phyloP scores from a whole-genome alignment of 2,888 invertebrate genomes.

The Celastrina argiolus region DNA sequence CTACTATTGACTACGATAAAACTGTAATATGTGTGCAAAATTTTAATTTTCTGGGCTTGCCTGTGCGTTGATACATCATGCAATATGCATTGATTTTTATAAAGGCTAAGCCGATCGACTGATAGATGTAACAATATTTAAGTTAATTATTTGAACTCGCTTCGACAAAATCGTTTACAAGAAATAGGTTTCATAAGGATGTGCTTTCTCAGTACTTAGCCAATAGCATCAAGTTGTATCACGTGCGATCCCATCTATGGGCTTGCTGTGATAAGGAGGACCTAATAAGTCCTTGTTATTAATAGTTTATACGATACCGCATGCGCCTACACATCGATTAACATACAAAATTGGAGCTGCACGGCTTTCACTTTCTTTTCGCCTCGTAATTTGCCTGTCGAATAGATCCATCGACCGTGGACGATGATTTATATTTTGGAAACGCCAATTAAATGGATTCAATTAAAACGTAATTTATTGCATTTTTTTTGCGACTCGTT shows the following conservation, averaged over 20 bases:
- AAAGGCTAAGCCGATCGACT: too few species aligned
- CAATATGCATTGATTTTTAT: too few species aligned
- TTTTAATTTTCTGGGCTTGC: too few species aligned
- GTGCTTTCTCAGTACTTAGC: neutral
- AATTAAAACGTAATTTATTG: constrained; percentile 7
- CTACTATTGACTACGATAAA: too few species aligned
- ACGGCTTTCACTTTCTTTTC: constrained; percentile 60
- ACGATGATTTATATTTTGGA: constrained; percentile 3
- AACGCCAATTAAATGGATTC: neutral
- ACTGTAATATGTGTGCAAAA: too few species aligned
- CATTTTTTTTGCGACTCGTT: neutral
- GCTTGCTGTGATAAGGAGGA: constrained; percentile 29
- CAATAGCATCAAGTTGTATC: neutral
- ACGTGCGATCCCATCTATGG: constrained; percentile 22
- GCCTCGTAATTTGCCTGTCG: constrained; percentile 13
- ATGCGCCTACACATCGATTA: constrained; percentile 50
- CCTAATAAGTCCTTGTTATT: constrained; percentile 21
- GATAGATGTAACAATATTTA: too few species aligned
- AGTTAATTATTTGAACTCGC: too few species aligned
- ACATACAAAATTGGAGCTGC: constrained; percentile 51
- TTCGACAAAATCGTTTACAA: neutral
- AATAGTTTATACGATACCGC: constrained; percentile 31
- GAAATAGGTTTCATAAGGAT: neutral
- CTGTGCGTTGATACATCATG: too few species aligned
- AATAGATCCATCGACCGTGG: constrained; percentile 1